A percentile compares a stretch with the other conserved stretches of the same genome.
phyloP scores from a whole-genome alignment of 2,113 vertebrate species.

The Tiliqua scincoides region DNA sequence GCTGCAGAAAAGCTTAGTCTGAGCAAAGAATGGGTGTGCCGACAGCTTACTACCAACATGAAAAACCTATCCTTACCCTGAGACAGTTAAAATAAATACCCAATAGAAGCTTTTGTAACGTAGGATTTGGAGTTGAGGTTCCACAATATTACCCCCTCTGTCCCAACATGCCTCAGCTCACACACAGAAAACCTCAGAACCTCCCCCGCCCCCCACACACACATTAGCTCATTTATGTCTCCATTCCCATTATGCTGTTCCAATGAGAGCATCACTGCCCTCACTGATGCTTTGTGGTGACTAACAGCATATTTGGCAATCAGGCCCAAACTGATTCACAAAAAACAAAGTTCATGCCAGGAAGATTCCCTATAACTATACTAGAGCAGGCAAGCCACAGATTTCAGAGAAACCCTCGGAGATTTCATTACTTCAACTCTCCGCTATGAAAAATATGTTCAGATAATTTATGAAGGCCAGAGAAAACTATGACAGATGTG shows the following conservation, averaged over 20 bases:
- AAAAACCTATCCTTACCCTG: not conserved
- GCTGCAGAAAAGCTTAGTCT: not conserved
- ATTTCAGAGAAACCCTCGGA: slow-evolving; percentile 5
- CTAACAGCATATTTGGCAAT: not conserved
- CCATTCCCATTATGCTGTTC: not conserved
- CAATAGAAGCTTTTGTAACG: not conserved
- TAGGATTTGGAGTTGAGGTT: not conserved
- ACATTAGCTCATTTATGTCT: not conserved
- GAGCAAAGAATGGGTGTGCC: not conserved
- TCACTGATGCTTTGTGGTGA: not conserved
- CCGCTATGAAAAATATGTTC: not conserved
- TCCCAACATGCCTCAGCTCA: not conserved
- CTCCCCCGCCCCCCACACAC: too few species aligned
- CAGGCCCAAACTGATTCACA: not conserved
- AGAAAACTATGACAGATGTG: not conserved
- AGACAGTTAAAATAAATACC: not conserved
- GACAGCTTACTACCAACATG: not conserved
- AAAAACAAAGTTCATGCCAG: not conserved
- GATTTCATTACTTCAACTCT: not conserved
- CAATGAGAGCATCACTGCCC: not conserved
- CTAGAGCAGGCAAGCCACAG: not conserved
- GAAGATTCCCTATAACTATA: not conserved
- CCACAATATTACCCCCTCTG: not conserved
- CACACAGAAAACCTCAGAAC: not conserved
- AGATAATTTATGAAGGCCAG: slow-evolving; percentile 6